A percentile compares a stretch with the other conserved stretches of the same genome.
These are phyloP conservation scores for Thymelicus lineola DNA, from an alignment of 2,888 invertebrate species.

Conservation along the genomic window DNA sequence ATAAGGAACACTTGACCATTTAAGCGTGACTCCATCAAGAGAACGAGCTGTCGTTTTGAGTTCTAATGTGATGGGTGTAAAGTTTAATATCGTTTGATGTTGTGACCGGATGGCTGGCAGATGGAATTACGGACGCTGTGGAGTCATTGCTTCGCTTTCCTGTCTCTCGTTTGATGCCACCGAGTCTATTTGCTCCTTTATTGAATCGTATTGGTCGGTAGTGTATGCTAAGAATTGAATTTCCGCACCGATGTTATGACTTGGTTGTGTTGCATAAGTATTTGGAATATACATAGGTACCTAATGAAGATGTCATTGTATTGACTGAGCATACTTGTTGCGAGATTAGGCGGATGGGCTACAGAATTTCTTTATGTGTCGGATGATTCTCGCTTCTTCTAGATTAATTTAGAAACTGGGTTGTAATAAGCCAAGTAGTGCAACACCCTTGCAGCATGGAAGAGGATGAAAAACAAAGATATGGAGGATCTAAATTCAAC, in stretches of 20 bases:
- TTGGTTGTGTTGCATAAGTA: slow-evolving; percentile 1
- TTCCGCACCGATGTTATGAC: background rate
- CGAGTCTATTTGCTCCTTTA: slow-evolving; percentile 44
- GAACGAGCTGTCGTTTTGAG: background rate
- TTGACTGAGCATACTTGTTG: background rate
- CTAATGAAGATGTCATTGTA: background rate
- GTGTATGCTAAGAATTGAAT: background rate
- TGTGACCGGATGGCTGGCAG: slow-evolving; percentile 44
- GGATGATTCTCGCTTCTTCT: too few species aligned
- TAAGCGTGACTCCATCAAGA: slow-evolving; percentile 1
- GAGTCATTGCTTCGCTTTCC: slow-evolving; percentile 62
- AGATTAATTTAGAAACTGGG: too few species aligned
- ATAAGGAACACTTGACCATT: slow-evolving; percentile 26
- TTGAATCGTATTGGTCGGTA: background rate
- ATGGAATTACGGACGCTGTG: slow-evolving; percentile 58
- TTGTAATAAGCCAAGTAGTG: too few species aligned
- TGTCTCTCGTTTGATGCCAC: slow-evolving; percentile 55
- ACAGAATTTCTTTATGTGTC: too few species aligned
- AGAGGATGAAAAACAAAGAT: too few species aligned
- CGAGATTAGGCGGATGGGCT: background rate
- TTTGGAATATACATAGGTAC: background rate
- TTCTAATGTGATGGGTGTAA: background rate
- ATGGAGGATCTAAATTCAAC: too few species aligned
- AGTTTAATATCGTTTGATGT: slow-evolving; percentile 35
- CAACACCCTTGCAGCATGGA: too few species aligned